A percentile compares a stretch with the other conserved stretches of the same genome.
Evolutionary conservation across 2,797 vertebrate genomes (phyloP).

Genomic region (Acanthurus leucopareius): DNA sequence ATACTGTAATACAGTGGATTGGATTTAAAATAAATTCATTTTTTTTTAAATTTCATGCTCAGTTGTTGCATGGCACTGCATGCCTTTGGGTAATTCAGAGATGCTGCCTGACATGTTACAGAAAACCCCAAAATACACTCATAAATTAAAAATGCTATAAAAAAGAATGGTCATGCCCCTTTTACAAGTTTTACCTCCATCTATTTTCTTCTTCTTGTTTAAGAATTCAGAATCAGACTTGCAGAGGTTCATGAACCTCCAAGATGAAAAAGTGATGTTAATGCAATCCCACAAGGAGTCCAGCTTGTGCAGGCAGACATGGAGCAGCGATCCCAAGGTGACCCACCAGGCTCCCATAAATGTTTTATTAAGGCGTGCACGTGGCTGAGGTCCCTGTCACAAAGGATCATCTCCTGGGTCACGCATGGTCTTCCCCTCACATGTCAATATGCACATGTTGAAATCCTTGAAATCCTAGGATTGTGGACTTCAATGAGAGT

Average conservation of each 20-base stretch:
- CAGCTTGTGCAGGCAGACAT: slow-evolving; percentile 17
- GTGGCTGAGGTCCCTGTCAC: slow-evolving; percentile 47
- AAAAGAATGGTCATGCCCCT: background rate
- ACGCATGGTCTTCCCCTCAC: slow-evolving; percentile 24
- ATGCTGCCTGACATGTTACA: background rate
- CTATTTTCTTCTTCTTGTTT: slow-evolving; percentile 17
- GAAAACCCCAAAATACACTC: background rate
- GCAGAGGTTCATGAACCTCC: slow-evolving; percentile 42
- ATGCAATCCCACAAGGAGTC: slow-evolving; percentile 57
- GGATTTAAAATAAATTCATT: background rate
- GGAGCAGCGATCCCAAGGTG: slow-evolving; percentile 67
- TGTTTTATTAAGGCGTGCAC: slow-evolving; percentile 66
- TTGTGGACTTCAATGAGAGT: slow-evolving; percentile 6
- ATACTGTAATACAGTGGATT: background rate
- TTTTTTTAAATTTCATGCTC: background rate
- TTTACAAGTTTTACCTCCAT: background rate
- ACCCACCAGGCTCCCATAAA: slow-evolving; percentile 66
- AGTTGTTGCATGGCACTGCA: background rate
- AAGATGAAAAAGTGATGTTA: slow-evolving; percentile 69
- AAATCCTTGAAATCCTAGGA: slow-evolving; percentile 12
- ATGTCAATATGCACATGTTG: slow-evolving; percentile 7
- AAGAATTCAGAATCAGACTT: slow-evolving; percentile 38
- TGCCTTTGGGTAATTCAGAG: background rate
- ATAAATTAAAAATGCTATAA: background rate
- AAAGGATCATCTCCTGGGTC: slow-evolving; percentile 44